A percentile compares a stretch with the other conserved stretches of the same genome.
phyloP scores from a whole-genome alignment of 2,888 invertebrate species.

The Pollenia amentaria region DNA sequence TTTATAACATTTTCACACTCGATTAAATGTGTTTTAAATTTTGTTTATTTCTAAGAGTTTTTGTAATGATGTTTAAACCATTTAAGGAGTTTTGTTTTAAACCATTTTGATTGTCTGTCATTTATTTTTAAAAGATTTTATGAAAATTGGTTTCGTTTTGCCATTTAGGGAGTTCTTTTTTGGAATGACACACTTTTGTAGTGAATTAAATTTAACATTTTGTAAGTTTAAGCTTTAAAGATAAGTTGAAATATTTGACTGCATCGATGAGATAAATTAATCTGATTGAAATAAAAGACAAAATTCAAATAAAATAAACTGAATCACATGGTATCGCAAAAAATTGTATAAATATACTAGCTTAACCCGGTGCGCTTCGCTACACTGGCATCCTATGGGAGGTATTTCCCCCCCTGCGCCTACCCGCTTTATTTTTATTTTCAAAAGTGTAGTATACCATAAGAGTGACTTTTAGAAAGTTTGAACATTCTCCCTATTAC shows the following conservation, averaged over 20 bases:
- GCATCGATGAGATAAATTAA: too few species aligned
- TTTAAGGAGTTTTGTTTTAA: constrained; percentile 22
- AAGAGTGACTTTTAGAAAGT: too few species aligned
- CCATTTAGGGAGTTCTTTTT: constrained; percentile 19
- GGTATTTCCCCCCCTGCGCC: too few species aligned
- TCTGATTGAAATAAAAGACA: too few species aligned
- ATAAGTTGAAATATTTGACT: not conserved
- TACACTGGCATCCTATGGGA: too few species aligned
- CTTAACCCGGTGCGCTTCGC: too few species aligned
- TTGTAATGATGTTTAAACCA: not conserved
- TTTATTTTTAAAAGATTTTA: not conserved
- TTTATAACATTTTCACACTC: constrained; percentile 35
- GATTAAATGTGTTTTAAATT: constrained; percentile 6
- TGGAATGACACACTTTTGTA: not conserved
- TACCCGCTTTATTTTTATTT: too few species aligned
- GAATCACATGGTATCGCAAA: too few species aligned
- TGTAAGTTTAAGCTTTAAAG: not conserved
- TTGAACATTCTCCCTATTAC: too few species aligned
- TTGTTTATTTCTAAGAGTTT: not conserved
- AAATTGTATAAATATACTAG: too few species aligned
- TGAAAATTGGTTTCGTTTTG: constrained; percentile 3
- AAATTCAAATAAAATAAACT: too few species aligned
- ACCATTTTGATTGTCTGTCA: not conserved
- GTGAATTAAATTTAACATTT: not conserved
- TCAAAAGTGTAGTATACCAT: too few species aligned